Evolutionary conservation across 2,888 invertebrate genomes (phyloP), one percentile per base, ranked within the genome.

Genomic region (Agonopterix subpropinquella): DNA sequence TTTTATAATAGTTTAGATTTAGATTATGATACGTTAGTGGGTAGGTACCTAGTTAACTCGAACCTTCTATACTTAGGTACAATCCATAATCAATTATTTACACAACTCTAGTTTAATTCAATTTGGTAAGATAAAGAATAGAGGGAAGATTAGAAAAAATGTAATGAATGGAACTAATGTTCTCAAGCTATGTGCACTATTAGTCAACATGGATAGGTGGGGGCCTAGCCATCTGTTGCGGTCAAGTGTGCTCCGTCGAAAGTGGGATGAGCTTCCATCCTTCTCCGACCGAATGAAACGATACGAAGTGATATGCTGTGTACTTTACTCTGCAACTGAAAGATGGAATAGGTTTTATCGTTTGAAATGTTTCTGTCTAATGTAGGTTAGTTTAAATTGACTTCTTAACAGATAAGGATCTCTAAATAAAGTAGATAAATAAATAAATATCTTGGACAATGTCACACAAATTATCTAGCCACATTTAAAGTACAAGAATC

Each of bases 191-290:
- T n/a, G 8, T 8, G 28, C 28, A 5, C 28, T 28, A 28, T 28
- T 28, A 28, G 28, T 28, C 28, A 28, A 28, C 28, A 39, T n/a
- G n/a, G 39, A n/a, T 39, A 10, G 39, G 60, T 55, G 71, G 59
- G 60, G 64, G 67, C 61, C 11, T 59, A 62, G 73, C 78, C 80
- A 83, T 84, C 80, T 83, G 83, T 82, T 82, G 83, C 79, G 80
- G 81, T 80, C 73, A 74, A 77, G 77, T 70, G 77, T 69, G 65
- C 74, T 70, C 65, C 67, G 67, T 64, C 66, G 62, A 63, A 67
- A 77, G 71, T 70, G 70, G 68, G 68, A 72, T 71, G 72, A 68
- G 68, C 62, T 65, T 62, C 70, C 70, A 76, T 79, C 69, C 67
- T 76, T 77, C 77, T 73, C 68, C 67, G 64, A 67, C 70, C 65